Conservation (phyloP, 2,113 vertebrate genomes). For the Aramus guarauna region DNA sequence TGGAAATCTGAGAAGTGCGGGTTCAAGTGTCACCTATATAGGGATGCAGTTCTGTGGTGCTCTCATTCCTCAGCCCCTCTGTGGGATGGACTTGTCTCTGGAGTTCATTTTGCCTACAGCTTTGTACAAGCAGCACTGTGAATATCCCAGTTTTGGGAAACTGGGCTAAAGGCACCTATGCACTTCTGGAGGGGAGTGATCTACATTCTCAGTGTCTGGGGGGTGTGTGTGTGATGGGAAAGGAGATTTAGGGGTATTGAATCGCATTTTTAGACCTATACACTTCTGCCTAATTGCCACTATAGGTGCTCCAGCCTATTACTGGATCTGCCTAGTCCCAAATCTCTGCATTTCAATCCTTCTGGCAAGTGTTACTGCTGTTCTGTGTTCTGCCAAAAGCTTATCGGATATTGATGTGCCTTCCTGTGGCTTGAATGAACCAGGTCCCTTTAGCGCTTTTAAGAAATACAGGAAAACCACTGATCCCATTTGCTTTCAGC, state of each 20-base stretch:
- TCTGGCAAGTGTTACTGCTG: not conserved
- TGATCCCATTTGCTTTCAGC: conserved; percentile 33
- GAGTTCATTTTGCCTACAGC: not conserved
- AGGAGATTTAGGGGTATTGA: not conserved
- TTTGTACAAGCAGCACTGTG: not conserved
- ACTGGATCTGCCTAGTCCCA: not conserved
- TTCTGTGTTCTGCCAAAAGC: conserved; percentile 35
- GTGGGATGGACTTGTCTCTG: not conserved
- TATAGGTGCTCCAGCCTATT: not conserved
- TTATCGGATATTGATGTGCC: conserved; percentile 27
- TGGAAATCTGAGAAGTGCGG: not conserved
- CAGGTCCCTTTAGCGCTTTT: conserved; percentile 10
- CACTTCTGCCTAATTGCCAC: not conserved
- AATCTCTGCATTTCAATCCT: not conserved
- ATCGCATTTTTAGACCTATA: not conserved
- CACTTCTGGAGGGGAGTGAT: not conserved
- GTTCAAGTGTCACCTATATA: not conserved
- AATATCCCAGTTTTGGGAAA: not conserved
- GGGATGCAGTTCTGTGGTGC: not conserved
- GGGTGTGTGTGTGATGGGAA: not conserved
- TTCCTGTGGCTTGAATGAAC: conserved; percentile 25
- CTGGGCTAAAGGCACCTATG: not conserved
- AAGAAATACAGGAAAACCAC: conserved; percentile 46
- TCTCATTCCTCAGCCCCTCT: not conserved
- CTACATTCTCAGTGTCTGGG: not conserved